Base-by-base conservation (phyloP, 2,888 invertebrate species). In the Myathropa florea region DNA sequence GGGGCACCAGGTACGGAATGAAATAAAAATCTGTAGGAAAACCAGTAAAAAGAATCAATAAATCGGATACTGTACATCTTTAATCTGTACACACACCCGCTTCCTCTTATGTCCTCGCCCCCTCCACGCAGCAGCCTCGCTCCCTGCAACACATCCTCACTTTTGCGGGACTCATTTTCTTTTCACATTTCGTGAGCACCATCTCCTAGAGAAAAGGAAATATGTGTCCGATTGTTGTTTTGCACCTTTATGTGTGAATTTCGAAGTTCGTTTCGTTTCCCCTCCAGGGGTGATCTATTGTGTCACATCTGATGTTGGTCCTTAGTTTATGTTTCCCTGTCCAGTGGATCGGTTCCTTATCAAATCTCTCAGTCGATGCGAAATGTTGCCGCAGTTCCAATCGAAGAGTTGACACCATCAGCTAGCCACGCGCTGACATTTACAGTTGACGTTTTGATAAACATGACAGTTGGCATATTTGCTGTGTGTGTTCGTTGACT, bases 191-290 rank as follows among this genome's bases (percentile, higher is more conserved):
- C 59, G 18, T 24, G 33, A 65, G 33, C 3, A 7, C 12, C n/a
- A 0, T 75, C 64, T 75, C 60, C 65, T 33, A 14, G 21, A 33
- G 64, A 28, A 67, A 24, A 71, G 59, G 12, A 26, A 26, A 46
- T 3, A 23, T 70, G n/a, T 81, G 82, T 85, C 82, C 82, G 57
- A 85, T 85, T 85, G 85, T 85, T 82, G 82, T 63, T 82, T 85
- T 85, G 82, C 85, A 85, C 85, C 85, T 85, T 85, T 85, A 28
- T 64, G 28, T 70, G 39, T 33, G 24, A 46, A 46, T 46, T 46
- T 61, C 14, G 30, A 55, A 12, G 9, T 55, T 36, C 61, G 24
- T 84, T 59, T 57, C 21, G 30, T 71, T 64, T 59, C 67, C 24
- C 60, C 36, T 24, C 24, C n/a, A 24, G 39, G 23, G 70, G 83